phyloP scores from a whole-genome alignment of 2,888 invertebrate species.

The Phyllotreta cruciferae region DNA sequence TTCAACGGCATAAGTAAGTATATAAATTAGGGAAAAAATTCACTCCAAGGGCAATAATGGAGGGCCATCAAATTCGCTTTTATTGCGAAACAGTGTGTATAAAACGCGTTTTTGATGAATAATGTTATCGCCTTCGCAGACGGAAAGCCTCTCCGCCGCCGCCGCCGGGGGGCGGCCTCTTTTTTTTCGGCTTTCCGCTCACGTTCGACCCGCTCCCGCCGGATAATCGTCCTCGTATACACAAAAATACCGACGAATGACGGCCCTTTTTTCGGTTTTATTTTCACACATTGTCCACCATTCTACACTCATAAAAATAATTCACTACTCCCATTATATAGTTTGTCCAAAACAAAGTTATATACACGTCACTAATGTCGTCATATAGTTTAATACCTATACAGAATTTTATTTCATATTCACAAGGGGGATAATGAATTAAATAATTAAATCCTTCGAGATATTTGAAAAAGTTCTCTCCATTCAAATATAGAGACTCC shows the following conservation, averaged over 20 bases:
- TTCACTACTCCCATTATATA: too few relatives aligned
- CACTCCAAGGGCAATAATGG: constrained; percentile 43
- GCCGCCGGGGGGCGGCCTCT: background rate
- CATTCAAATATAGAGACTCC: too few relatives aligned
- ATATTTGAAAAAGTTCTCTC: too few relatives aligned
- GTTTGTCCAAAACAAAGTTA: too few relatives aligned
- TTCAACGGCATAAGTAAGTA: constrained; percentile 3
- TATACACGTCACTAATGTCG: too few relatives aligned
- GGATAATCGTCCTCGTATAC: constrained; percentile 54
- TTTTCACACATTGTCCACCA: constrained; percentile 18
- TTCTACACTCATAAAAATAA: constrained; percentile 16
- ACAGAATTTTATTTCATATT: too few relatives aligned
- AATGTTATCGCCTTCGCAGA: constrained; percentile 55
- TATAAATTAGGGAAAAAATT: constrained; percentile 13
- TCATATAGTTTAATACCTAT: too few relatives aligned
- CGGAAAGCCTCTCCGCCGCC: too few relatives aligned
- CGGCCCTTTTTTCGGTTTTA: constrained; percentile 28
- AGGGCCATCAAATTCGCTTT: constrained; percentile 58
- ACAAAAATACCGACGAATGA: constrained; percentile 50
- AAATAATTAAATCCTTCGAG: too few relatives aligned
- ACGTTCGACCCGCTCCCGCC: constrained; percentile 58
- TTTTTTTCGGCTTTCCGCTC: constrained; percentile 53
- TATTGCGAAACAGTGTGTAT: constrained; percentile 59
- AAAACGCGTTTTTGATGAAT: constrained; percentile 61
- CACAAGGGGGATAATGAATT: too few relatives aligned